phyloP scores from a whole-genome alignment of 2,888 invertebrate genomes.

The Parochlus steinenii region DNA sequence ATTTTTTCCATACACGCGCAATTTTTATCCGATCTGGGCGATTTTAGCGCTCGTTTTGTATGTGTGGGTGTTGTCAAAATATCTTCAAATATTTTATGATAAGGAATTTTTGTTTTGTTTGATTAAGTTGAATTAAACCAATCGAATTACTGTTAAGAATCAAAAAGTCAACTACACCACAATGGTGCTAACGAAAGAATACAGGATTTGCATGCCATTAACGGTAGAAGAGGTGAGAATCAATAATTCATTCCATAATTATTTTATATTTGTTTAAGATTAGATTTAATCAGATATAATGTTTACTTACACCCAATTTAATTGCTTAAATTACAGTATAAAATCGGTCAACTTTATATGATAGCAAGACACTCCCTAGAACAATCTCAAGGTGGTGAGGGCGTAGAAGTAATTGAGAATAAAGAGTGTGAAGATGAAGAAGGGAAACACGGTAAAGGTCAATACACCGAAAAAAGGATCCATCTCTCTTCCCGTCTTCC shows the following conservation, averaged over 20 bases:
- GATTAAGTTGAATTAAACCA: too few relatives aligned
- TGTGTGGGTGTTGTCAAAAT: too few relatives aligned
- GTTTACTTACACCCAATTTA: constrained; percentile 8
- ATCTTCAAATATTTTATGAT: too few relatives aligned
- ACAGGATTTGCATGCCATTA: constrained; percentile 82
- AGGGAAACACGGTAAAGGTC: constrained; percentile 54
- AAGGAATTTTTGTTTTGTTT: too few relatives aligned
- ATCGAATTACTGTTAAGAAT: too few relatives aligned
- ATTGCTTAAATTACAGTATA: constrained; percentile 47
- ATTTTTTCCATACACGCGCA: too few relatives aligned
- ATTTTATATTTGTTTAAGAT: constrained; percentile 9
- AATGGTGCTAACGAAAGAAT: constrained; percentile 76
- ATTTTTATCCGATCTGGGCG: too few relatives aligned
- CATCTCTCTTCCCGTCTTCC: constrained; percentile 83
- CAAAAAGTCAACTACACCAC: too few relatives aligned
- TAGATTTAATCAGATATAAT: constrained; percentile 10
- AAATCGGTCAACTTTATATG: constrained; percentile 85
- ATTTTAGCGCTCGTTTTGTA: too few relatives aligned
- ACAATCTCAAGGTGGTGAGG: constrained; percentile 77
- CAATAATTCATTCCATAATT: constrained; percentile 18
- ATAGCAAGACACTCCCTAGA: constrained; percentile 86
- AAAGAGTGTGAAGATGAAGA: constrained; percentile 52
- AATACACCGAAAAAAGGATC: constrained; percentile 79
- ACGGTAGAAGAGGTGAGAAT: constrained; percentile 67
- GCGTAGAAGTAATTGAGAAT: constrained; percentile 80